Evolutionary conservation across 2,113 vertebrate species (phyloP).

Genomic region (Motacilla alba): DNA sequence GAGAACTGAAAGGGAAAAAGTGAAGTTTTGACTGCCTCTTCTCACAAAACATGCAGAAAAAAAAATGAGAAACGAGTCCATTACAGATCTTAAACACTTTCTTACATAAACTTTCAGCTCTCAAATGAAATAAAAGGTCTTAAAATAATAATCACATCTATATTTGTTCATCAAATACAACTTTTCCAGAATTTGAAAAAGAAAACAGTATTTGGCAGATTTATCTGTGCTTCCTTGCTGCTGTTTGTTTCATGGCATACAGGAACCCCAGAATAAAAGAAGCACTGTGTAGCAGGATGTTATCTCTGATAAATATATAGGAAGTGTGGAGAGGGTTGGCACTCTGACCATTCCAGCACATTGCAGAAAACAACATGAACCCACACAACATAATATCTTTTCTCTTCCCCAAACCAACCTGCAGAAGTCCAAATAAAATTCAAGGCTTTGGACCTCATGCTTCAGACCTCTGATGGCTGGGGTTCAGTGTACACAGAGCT

Average conservation of each 20-base stretch:
- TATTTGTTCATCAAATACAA: not conserved
- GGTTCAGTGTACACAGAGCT: not conserved
- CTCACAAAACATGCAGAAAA: not conserved
- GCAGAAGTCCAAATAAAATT: not conserved
- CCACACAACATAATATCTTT: not conserved
- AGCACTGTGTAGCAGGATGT: not conserved
- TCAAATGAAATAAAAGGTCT: not conserved
- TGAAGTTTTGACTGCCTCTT: not conserved
- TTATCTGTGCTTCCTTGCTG: not conserved
- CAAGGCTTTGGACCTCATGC: not conserved
- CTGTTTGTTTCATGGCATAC: not conserved
- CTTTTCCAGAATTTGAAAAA: not conserved
- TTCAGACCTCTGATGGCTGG: not conserved
- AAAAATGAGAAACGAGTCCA: not conserved
- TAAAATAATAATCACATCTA: not conserved
- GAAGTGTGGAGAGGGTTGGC: not conserved
- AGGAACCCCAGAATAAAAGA: not conserved
- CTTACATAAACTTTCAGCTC: not conserved
- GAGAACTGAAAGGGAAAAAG: not conserved
- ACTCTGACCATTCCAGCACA: not conserved
- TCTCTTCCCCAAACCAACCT: not conserved
- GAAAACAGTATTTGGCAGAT: not conserved
- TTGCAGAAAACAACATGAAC: not conserved
- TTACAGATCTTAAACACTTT: not conserved
- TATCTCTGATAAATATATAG: not conserved